Base-by-base conservation (phyloP, 2,113 vertebrate species). In the Nycticryphes semicollaris region DNA sequence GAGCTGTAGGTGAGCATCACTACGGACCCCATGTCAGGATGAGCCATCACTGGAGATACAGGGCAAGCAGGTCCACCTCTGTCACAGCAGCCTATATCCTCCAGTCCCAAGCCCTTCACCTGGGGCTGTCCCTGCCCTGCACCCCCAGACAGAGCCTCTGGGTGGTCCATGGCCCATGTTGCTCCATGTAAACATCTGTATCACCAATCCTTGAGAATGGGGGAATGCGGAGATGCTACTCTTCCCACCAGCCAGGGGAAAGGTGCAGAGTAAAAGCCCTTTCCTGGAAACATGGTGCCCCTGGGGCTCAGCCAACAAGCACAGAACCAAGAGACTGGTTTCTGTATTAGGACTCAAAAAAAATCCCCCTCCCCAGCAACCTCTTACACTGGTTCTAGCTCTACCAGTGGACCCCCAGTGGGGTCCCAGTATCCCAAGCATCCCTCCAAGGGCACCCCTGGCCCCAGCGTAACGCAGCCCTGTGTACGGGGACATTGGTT, bases 21-120 rank as follows among this genome's bases (percentile, higher is more conserved):
- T 3, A 0, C 66, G 25, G 33, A 33, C 19, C 19, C 9, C 0
- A 4, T 1, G 0, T 24, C 59, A 31, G 80, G 59, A 43, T 1
- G 5, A 73, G 43, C 22, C 41, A 22, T 35, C 0, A 4, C 60
- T 18, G 18, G 39, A 84, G 76, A 50, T n/a, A 30, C 0, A 0
- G 48, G 17, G 41, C 9, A 14, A 76, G 70, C 1, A 1, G 63
- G 47, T 16, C 19, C 47, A 62, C n/a, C 30, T 12, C 37, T 11
- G 16, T 8, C 12, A 3, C 41, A 59, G 27, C 62, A 51, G 64
- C 39, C 27, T 28, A 20, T 30, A 3, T 6, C 23, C 47, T 22
- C 23, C 75, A 80, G 35, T 41, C 45, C 66, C 13, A 33, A 79
- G 35, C 19, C 47, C 51, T 76, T 23, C 3, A 1, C 28, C 24